These are phyloP conservation scores for Xenopus borealis DNA, from an alignment of 2,113 vertebrate species.

Conservation along the genomic window DNA sequence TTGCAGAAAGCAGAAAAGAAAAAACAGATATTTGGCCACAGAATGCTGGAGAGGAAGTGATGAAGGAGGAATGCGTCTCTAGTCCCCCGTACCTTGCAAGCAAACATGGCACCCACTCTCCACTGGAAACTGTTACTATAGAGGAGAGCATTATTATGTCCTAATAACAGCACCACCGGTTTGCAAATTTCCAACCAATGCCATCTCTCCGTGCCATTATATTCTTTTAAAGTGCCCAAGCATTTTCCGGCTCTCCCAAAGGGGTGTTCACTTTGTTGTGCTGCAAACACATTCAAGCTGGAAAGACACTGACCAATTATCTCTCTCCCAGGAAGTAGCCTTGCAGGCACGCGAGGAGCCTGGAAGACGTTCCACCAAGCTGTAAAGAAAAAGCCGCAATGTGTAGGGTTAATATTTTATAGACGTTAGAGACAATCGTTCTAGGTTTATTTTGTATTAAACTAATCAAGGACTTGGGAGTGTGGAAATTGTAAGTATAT, in stretches of 20 bases:
- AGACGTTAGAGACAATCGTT: conserved; percentile 7
- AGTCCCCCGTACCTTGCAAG: not conserved
- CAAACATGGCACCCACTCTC: not conserved
- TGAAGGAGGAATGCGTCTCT: not conserved
- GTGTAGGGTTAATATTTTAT: conserved; percentile 15
- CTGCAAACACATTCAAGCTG: not conserved
- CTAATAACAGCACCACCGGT: not conserved
- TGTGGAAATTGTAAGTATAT: conserved; percentile 25
- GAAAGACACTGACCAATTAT: not conserved
- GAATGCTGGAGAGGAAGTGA: not conserved
- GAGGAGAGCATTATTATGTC: not conserved
- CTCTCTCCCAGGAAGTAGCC: conserved; percentile 1
- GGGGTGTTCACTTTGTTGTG: not conserved
- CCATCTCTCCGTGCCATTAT: conserved; percentile 22
- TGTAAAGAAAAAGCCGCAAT: not conserved
- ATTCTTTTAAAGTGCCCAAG: not conserved
- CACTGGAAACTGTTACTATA: not conserved
- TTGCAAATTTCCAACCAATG: not conserved
- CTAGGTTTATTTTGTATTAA: conserved; percentile 39
- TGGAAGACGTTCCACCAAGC: fast-evolving
- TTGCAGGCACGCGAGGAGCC: not conserved
- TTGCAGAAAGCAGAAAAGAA: conserved; percentile 11
- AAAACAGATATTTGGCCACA: not conserved
- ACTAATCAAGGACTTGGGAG: conserved; percentile 11
- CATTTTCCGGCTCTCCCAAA: not conserved